Percentiles rank a stretch among this genome's conserved stretches.
phyloP scores from a whole-genome alignment of 2,113 vertebrate genomes.

The Oryzias celebensis region DNA sequence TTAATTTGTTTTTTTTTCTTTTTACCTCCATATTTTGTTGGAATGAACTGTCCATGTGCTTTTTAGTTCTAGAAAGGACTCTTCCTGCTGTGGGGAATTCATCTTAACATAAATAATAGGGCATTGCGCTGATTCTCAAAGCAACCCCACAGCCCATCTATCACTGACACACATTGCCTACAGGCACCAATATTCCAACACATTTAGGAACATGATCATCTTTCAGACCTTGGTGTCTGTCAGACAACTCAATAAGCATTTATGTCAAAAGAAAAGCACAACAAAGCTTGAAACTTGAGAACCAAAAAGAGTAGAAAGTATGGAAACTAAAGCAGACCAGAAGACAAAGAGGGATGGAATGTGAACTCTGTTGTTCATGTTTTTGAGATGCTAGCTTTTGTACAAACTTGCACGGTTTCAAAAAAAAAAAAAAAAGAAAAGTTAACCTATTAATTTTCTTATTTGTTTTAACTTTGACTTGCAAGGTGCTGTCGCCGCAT shows the following conservation, averaged over 20 bases:
- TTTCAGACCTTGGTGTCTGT: conserved; percentile 58
- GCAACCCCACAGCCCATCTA: conserved; percentile 49
- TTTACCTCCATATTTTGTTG: conserved; percentile 1
- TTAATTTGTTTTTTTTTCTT: conserved; percentile 2
- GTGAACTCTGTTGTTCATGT: conserved; percentile 5
- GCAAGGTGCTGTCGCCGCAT: no score
- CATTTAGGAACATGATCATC: conserved; percentile 66
- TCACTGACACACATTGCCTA: conserved; percentile 54
- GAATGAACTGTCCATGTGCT: conserved; percentile 10
- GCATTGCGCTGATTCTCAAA: conserved; percentile 17
- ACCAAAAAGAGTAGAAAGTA: conserved; percentile 10
- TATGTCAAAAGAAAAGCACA: conserved; percentile 54
- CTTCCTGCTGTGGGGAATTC: conserved; percentile 29
- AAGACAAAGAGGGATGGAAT: conserved; percentile 7
- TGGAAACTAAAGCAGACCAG: not conserved
- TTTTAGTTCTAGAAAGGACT: conserved; percentile 8
- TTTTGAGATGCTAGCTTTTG: conserved; percentile 2
- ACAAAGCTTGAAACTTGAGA: conserved; percentile 60
- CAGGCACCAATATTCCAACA: conserved; percentile 56
- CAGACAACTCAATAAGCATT: conserved; percentile 45
- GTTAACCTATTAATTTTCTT: no score
- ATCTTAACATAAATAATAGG: conserved; percentile 49
- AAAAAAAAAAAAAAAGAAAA: no score
- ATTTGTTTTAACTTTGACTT: no score
- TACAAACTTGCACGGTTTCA: no score